Evolutionary conservation across 2,797 vertebrate species (phyloP).

Genomic region (Pteronotus mesoamericanus): DNA sequence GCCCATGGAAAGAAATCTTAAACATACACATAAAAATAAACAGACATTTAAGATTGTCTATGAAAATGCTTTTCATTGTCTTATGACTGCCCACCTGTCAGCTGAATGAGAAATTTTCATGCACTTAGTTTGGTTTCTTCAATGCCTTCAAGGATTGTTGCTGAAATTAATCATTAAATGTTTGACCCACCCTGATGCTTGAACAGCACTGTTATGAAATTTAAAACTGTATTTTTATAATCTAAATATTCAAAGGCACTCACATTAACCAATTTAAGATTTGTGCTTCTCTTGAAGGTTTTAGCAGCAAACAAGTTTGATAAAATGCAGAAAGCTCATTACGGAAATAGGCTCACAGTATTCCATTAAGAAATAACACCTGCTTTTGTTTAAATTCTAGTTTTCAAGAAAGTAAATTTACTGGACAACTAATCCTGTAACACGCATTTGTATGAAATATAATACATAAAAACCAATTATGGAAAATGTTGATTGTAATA

Average conservation of each 20-base stretch:
- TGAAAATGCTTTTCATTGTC: not conserved
- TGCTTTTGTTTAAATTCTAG: slow-evolving; percentile 43
- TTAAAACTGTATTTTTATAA: slow-evolving; percentile 56
- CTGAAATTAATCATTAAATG: slow-evolving; percentile 59
- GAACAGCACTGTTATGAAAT: slow-evolving; percentile 19
- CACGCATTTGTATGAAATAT: not conserved
- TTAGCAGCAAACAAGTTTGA: slow-evolving; percentile 57
- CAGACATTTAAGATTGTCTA: not conserved
- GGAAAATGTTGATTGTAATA: slow-evolving; percentile 14
- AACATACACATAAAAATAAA: not conserved
- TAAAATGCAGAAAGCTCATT: slow-evolving; percentile 39
- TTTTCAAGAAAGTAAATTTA: slow-evolving; percentile 29
- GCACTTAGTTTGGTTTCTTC: not conserved
- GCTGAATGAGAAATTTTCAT: not conserved
- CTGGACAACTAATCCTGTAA: not conserved
- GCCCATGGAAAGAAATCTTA: not conserved
- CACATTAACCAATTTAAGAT: slow-evolving; percentile 70
- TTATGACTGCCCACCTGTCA: not conserved
- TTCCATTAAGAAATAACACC: slow-evolving; percentile 31
- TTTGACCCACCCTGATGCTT: slow-evolving; percentile 32
- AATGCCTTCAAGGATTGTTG: not conserved
- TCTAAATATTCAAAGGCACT: slow-evolving; percentile 56
- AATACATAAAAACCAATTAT: not conserved
- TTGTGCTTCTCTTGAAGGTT: slow-evolving; percentile 56
- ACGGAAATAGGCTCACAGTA: slow-evolving; percentile 33